Evolutionary conservation across 2,888 invertebrate species (phyloP), one percentile per base, ranked within the genome.

Genomic region (Drosophila greeni): DNA sequence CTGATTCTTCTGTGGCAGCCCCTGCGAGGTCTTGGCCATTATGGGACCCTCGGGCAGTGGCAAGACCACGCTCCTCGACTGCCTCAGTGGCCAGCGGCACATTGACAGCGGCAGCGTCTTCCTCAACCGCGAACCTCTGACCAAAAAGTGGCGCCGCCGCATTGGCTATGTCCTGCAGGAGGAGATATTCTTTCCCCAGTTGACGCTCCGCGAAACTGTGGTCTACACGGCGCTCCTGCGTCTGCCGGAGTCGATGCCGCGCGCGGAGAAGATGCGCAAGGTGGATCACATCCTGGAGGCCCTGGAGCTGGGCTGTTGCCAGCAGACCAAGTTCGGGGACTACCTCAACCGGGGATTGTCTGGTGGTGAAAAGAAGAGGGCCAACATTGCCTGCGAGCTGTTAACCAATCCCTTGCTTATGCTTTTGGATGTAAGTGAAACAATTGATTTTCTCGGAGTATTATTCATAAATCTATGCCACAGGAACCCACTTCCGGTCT

Each of bases 401-500:
- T 90, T 95, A 66, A 95, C 94, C 18, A 94, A 95, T 89, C 95
- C 95, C 34, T 92, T 93, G 57, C 88, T 95, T 39, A 93, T 95
- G 92, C 89, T 95, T 33, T 89, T 95, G 52, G 95, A 95, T 88
- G 95, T 94, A 89, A 93, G 93, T 26, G 6, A 2, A 5, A 14
- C 7, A 14, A 3, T 14, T 14, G 14, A 42, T 4, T 1, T 3
- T 4, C 0, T 3, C 8, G 3, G 0, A 8, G 31, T 9, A 14
- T 12, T 20, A 16, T 42, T 59, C 3, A 40, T 9, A 8, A 34
- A 16, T 16, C 4, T 23, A 29, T 86, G 16, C 86, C 5, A 26
- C 29, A 95, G 95, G 95, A 95, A 87, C 95, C 95, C 12, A 95
- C 95, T 18, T 94, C 95, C 37, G 95, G 95, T 31, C 90, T 95